These are phyloP conservation scores for Baccha elongata DNA, from an alignment of 2,888 invertebrate genomes.

Conservation along the genomic window DNA sequence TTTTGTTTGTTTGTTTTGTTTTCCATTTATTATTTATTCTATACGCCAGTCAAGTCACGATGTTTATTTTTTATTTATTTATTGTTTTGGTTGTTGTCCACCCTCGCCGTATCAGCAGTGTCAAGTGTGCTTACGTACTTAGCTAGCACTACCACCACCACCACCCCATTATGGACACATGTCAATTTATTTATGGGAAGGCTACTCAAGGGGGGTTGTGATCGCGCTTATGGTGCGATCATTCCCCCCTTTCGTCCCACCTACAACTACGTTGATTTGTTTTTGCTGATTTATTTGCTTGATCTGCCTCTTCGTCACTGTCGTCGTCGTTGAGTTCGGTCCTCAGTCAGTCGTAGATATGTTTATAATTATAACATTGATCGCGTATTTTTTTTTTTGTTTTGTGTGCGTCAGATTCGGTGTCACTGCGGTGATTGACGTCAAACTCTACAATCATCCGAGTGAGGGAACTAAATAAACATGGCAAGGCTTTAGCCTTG, in stretches of 20 bases:
- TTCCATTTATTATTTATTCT: not conserved
- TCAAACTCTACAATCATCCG: conserved; percentile 76
- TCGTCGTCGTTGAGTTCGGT: conserved; percentile 39
- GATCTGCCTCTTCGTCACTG: conserved; percentile 24
- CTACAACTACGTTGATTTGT: not conserved
- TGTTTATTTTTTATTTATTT: conserved; percentile 2
- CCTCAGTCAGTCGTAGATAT: conserved; percentile 8
- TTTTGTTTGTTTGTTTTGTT: conserved; percentile 20
- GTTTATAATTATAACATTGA: conserved; percentile 72
- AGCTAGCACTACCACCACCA: not conserved
- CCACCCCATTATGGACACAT: conserved; percentile 1
- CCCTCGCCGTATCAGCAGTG: conserved; percentile 47
- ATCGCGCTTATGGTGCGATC: conserved; percentile 8
- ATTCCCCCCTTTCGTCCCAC: conserved; percentile 13
- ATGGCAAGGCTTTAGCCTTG: conserved; percentile 19
- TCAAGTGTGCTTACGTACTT: conserved; percentile 18
- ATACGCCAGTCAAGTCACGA: not conserved
- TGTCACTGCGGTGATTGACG: conserved; percentile 76
- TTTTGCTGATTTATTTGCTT: conserved; percentile 20
- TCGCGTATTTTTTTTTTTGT: conserved; percentile 65
- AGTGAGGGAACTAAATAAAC: conserved; percentile 59
- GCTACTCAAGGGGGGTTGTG: not conserved
- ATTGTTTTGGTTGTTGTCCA: conserved; percentile 27
- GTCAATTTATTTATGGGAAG: not conserved
- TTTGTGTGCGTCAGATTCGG: conserved; percentile 75